Evolutionary conservation across 1,140 invertebrate species (phyloP).

Genomic region (Nixonia krombeini): DNA sequence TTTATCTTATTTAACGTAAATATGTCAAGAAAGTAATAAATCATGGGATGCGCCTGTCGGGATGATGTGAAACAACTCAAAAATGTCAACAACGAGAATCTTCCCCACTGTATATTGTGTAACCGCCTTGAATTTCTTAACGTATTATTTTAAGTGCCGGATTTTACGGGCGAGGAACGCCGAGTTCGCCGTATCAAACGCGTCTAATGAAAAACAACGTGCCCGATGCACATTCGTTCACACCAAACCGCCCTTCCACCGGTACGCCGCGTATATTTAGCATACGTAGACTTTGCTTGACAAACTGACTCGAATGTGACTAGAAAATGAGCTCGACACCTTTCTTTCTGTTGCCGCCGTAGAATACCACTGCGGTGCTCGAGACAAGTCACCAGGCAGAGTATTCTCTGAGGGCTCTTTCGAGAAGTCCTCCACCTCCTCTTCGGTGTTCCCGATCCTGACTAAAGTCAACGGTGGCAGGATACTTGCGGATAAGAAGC

Average conservation of each 20-base stretch:
- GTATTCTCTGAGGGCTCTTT: conserved; percentile 46
- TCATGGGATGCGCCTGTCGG: too few species aligned
- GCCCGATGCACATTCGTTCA: not conserved
- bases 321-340: conserved; percentile 5
- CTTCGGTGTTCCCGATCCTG: conserved; percentile 50
- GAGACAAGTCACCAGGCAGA: conserved; percentile 21
- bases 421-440: conserved; percentile 53
- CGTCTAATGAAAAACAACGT: not conserved
- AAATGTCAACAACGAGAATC: too few species aligned
- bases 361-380: conserved; percentile 16
- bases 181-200: not conserved
- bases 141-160: too few species aligned
- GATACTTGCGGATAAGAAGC: not conserved
- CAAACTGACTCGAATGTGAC: not conserved
- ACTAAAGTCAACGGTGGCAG: conserved; percentile 20
- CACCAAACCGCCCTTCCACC: not conserved
- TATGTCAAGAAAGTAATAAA: too few species aligned
- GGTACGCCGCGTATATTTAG: conserved; percentile 12
- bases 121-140: too few species aligned
- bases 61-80: too few species aligned
- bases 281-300: conserved; percentile 2
- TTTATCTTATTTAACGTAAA: too few species aligned
- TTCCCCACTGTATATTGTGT: too few species aligned
- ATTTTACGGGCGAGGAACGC: too few species aligned
- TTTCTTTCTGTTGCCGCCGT: conserved; percentile 7